Evolutionary conservation across 2,888 invertebrate species (phyloP).

Genomic region (Lepas anatifera): DNA sequence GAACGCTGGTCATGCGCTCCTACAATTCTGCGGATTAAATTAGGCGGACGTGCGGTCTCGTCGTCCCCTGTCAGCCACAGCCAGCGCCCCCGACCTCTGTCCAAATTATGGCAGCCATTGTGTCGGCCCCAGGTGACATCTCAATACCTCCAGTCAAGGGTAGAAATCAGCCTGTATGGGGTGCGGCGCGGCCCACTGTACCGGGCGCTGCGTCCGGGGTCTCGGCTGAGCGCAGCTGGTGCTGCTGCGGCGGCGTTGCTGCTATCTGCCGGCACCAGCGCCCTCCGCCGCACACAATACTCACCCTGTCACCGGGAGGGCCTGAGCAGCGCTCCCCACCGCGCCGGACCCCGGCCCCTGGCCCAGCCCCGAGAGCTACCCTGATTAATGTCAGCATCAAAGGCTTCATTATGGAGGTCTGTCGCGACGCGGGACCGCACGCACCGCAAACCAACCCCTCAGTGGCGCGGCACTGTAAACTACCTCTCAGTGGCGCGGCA

Average conservation of each 20-base stretch:
- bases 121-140: neutral
- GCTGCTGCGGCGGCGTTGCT: neutral
- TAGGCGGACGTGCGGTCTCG: neutral
- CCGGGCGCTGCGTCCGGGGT: neutral
- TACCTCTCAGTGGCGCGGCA: too few species aligned
- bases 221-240: neutral
- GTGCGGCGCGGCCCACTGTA: neutral
- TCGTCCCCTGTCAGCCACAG: neutral
- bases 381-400: slow-evolving; percentile 6
- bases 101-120: slow-evolving; percentile 8
- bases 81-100: too few species aligned
- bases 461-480: too few species aligned
- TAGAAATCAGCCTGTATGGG: slow-evolving; percentile 1
- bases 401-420: neutral
- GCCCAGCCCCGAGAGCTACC: neutral
- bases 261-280: neutral
- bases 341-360: neutral
- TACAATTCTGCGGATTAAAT: neutral
- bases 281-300: neutral
- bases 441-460: neutral
- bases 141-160: slow-evolving; percentile 5
- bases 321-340: neutral
- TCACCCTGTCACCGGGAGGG: neutral
- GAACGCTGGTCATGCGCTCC: too few species aligned
- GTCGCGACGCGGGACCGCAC: neutral